Evolutionary conservation across 2,888 invertebrate species (phyloP).

Genomic region (Trissolcus brochymenae): DNA sequence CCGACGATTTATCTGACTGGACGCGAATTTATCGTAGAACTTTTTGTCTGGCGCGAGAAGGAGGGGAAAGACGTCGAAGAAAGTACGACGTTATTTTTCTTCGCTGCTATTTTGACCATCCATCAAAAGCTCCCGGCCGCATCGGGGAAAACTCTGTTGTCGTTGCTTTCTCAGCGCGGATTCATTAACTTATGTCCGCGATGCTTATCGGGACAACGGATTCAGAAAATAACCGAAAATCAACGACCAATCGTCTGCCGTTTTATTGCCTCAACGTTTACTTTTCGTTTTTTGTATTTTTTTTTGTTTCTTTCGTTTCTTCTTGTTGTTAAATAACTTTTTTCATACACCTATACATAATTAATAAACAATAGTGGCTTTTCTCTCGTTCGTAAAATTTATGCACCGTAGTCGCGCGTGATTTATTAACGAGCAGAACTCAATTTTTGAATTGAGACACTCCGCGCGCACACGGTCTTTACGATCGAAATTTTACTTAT

Average conservation of each 20-base stretch:
- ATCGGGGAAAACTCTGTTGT: not conserved
- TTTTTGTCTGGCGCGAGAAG: not conserved
- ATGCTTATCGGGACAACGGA: not conserved
- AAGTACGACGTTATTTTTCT: constrained; percentile 15
- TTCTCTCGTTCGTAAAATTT: constrained; percentile 1
- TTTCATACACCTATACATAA: too few relatives aligned
- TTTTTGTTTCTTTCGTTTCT: too few relatives aligned
- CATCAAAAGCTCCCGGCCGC: constrained; percentile 10
- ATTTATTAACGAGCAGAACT: constrained; percentile 4
- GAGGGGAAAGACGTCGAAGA: not conserved
- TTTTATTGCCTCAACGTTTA: not conserved
- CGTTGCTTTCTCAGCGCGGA: constrained; percentile 1
- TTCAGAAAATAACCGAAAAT: not conserved
- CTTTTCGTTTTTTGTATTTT: too few relatives aligned
- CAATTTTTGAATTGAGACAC: constrained; percentile 6
- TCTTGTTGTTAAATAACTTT: too few relatives aligned
- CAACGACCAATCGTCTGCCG: not conserved
- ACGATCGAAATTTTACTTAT: constrained; percentile 4
- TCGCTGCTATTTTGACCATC: constrained; percentile 12
- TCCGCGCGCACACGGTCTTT: not conserved
- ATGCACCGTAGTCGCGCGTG: not conserved
- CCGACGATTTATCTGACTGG: constrained; percentile 2
- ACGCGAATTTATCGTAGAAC: constrained; percentile 5
- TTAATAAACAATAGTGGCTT: too few relatives aligned
- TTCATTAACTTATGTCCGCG: constrained; percentile 10